Conservation (phyloP, 2,888 invertebrate species). For the Drosophila nr. medialis region DNA sequence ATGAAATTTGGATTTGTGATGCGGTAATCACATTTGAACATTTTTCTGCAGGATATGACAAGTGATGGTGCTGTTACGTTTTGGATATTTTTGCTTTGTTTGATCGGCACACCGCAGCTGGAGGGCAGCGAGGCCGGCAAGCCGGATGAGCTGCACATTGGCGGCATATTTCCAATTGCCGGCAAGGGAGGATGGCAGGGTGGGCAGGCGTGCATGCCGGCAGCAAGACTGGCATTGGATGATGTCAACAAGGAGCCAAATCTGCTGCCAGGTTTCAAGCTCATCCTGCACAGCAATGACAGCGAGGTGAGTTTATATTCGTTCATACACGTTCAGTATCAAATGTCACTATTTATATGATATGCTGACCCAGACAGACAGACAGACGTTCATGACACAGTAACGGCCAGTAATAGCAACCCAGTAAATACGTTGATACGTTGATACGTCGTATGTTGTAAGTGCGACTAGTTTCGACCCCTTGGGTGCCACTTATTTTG, state of each 20-base stretch:
- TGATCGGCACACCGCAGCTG: conserved; percentile 82
- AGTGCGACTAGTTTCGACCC: conserved; percentile 56
- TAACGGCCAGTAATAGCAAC: conserved; percentile 7
- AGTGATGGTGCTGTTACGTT: conserved; percentile 85
- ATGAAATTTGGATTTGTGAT: conserved; percentile 46
- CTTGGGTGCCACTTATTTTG: conserved; percentile 73
- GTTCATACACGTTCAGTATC: conserved; percentile 8
- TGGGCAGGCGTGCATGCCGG: conserved; percentile 99
- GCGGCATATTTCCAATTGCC: conserved; percentile 98
- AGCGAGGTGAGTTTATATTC: conserved; percentile 91
- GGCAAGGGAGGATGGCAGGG: conserved; percentile 99
- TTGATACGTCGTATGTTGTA: conserved; percentile 11
- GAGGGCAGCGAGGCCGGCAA: conserved; percentile 82
- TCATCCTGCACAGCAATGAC: conserved; percentile 97
- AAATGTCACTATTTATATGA: conserved; percentile 23
- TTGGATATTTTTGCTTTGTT: conserved; percentile 85
- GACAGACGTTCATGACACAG: neutral
- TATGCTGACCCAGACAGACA: conserved; percentile 31
- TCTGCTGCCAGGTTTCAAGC: conserved; percentile 95
- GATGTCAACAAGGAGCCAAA: conserved; percentile 96
- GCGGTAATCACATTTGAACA: conserved; percentile 66
- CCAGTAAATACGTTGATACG: conserved; percentile 28
- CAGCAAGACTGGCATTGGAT: conserved; percentile 97
- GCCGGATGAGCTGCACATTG: conserved; percentile 94
- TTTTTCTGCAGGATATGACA: conserved; percentile 84